Evolutionary conservation across 2,888 invertebrate genomes (phyloP).

Genomic region (Standfussiana lucernea): DNA sequence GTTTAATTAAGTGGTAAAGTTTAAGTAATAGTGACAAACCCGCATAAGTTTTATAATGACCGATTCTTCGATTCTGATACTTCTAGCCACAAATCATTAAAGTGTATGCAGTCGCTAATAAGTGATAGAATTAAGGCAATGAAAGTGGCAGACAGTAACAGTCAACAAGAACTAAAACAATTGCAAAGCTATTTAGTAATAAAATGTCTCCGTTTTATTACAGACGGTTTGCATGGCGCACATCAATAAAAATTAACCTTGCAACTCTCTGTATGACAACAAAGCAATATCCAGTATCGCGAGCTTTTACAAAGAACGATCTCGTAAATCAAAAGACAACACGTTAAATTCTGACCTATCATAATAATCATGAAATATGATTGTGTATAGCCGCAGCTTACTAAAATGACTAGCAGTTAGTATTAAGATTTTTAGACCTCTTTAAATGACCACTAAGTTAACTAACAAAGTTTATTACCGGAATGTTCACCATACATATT

Average conservation of each 20-base stretch:
- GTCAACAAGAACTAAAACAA: neutral
- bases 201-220: neutral
- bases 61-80: conserved; percentile 16
- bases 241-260: too few relatives aligned
- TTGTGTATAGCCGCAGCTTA: neutral
- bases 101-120: conserved; percentile 20
- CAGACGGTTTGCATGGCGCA: too few relatives aligned
- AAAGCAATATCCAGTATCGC: neutral
- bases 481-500: neutral
- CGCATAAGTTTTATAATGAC: conserved; percentile 23
- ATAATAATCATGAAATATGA: too few relatives aligned
- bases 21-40: conserved; percentile 29
- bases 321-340: conserved; percentile 2
- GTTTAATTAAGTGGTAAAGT: conserved; percentile 13
- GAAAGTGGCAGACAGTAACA: neutral
- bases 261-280: neutral
- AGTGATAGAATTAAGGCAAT: neutral
- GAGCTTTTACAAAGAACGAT: conserved; percentile 6
- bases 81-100: conserved; percentile 1
- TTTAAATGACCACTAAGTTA: conserved; percentile 4
- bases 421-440: conserved; percentile 3
- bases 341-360: neutral
- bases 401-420: neutral
- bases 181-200: conserved; percentile 9
- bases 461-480: neutral